Evolutionary conservation across 2,797 vertebrate genomes (phyloP), one percentile per base, ranked within the genome.

Genomic region (Podargus strigoides): DNA sequence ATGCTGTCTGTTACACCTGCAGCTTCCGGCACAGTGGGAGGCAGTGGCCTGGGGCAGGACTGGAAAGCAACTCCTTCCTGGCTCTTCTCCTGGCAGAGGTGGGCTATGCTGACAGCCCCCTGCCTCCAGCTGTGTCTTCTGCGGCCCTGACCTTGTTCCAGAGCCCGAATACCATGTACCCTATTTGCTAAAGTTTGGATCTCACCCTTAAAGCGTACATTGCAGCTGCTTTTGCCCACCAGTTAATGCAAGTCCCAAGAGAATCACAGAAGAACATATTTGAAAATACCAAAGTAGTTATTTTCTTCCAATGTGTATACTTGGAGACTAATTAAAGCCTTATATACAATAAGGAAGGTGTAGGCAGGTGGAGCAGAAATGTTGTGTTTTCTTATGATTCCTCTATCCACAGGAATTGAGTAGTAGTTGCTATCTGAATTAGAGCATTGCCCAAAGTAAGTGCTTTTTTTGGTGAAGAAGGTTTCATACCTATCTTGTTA

Each of bases 141-240:
- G 80, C 32, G 68, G 18, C 47, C 46, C 16, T 32, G 46, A 60
- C 41, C 53, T 70, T 0, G 0, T 27, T 90, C 32, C 63, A 27
- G 44, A 75, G 41, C 41, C 42, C 11, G 8, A 47, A 32, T 56
- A 30, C 59, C 9, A 2, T 56, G n/a, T 72, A 23, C 22, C 3
- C 12, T 20, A 0, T 53, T 8, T 70, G 5, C 5, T 17, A 24
- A 49, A 8, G 16, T 59, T 88, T 63, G 50, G 24, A 26, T 84
- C 13, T 89, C 34, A 53, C 13, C 15, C 14, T 52, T 63, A 30
- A n/a, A n/a, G 16, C 20, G 14, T 42, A 27, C 0, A 0, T n/a
- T 60, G 7, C 19, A 42, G 12, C 19, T 80, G 28, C 32, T 2
- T 86, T 47, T 93, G 23, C 26, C 18, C 20, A 32, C 15, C 26